A percentile compares a stretch with the other conserved stretches of the same genome.
Evolutionary conservation across 2,113 vertebrate species (phyloP).

Genomic region (Gila orcuttii): DNA sequence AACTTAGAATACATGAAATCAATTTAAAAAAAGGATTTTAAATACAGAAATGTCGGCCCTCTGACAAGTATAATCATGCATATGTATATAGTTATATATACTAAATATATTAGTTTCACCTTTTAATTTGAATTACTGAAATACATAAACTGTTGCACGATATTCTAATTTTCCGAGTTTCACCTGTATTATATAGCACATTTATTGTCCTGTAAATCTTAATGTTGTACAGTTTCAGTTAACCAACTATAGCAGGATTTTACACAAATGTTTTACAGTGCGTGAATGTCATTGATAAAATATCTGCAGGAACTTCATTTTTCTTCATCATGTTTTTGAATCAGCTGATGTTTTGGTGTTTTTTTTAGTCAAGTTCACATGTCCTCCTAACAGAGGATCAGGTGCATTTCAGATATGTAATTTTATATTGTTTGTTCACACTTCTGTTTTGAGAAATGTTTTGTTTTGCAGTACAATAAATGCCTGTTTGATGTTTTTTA

Average conservation of each 20-base stretch:
- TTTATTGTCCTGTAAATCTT: not conserved
- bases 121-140: no score
- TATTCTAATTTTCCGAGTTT: no score
- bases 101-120: no score
- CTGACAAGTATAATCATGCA: no score
- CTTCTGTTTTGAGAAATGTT: not conserved
- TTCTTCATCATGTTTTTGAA: not conserved
- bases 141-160: no score
- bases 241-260: not conserved
- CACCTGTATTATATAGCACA: not conserved
- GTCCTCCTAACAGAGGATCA: not conserved
- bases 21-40: no score
- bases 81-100: no score
- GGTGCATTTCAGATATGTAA: not conserved
- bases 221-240: not conserved
- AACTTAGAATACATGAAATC: no score
- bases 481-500: not conserved
- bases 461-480: not conserved
- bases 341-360: not conserved
- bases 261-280: not conserved
- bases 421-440: not conserved
- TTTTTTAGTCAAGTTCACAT: not conserved
- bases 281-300: no score
- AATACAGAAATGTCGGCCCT: no score
- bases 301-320: not conserved